A percentile compares a stretch with the other conserved stretches of the same genome.
Conservation (phyloP, 2,113 vertebrate genomes). For the mouse (Mus musculus) region DNA sequence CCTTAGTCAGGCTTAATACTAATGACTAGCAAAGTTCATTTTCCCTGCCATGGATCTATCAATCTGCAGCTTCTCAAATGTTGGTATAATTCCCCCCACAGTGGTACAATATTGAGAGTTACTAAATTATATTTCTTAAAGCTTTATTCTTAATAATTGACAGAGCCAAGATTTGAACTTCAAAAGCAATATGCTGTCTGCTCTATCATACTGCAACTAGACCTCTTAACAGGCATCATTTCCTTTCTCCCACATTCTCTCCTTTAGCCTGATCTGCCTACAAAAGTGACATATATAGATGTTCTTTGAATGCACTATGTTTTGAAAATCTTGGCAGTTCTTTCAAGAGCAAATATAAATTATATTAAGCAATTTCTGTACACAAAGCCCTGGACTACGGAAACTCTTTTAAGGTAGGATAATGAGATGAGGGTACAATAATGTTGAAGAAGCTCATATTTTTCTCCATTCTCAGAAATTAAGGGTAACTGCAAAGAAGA, state of each 20-base stretch:
- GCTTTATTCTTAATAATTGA: background rate
- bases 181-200: background rate
- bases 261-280: background rate
- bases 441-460: background rate
- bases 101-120: background rate
- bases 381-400: background rate
- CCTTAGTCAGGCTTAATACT: background rate
- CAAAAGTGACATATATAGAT: background rate
- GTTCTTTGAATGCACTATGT: background rate
- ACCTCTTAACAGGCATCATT: background rate
- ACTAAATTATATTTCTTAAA: background rate
- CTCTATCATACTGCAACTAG: background rate
- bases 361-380: background rate
- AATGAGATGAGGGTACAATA: background rate
- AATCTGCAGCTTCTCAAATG: background rate
- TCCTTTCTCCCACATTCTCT: background rate
- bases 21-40: background rate
- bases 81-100: background rate
- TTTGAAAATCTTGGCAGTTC: background rate
- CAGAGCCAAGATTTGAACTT: background rate
- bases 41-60: background rate
- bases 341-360: slow-evolving; percentile 27
- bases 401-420: background rate
- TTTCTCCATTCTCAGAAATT: background rate
- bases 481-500: background rate